phyloP scores from a whole-genome alignment of 2,888 invertebrate species.

The Periphyllus acericola region DNA sequence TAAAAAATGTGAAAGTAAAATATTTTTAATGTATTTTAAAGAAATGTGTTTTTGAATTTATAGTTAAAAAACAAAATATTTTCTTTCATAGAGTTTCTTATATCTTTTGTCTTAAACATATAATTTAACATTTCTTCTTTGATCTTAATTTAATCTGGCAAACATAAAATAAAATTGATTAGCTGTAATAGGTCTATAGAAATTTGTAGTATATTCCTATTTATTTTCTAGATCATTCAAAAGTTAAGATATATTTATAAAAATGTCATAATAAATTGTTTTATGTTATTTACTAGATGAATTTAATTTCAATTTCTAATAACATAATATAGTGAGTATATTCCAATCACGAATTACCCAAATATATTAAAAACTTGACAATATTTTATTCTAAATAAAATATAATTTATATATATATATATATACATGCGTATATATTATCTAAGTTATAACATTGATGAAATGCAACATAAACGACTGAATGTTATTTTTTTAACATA shows the following conservation, averaged over 20 bases:
- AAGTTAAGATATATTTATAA: not conserved
- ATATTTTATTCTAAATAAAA: too few relatives aligned
- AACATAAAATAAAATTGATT: not conserved
- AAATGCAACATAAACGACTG: slow-evolving; percentile 47
- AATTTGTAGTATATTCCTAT: not conserved
- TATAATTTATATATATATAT: not conserved
- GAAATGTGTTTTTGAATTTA: slow-evolving; percentile 3
- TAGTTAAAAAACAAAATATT: not conserved
- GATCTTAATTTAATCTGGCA: not conserved
- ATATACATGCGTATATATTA: not conserved
- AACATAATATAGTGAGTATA: not conserved
- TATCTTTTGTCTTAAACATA: not conserved
- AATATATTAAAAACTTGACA: not conserved
- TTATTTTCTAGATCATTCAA: not conserved
- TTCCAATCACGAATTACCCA: not conserved
- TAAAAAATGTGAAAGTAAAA: not conserved
- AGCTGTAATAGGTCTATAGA: not conserved
- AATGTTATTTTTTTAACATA: slow-evolving; percentile 34
- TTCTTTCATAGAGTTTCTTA: slow-evolving; percentile 22
- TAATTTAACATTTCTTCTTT: not conserved
- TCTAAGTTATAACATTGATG: slow-evolving; percentile 14
- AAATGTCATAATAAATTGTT: not conserved
- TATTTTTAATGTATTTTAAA: slow-evolving; percentile 11
- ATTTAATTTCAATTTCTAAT: not conserved
- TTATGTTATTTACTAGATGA: not conserved